phyloP scores from a whole-genome alignment of 2,888 invertebrate genomes.

The Serripes groenlandicus region DNA sequence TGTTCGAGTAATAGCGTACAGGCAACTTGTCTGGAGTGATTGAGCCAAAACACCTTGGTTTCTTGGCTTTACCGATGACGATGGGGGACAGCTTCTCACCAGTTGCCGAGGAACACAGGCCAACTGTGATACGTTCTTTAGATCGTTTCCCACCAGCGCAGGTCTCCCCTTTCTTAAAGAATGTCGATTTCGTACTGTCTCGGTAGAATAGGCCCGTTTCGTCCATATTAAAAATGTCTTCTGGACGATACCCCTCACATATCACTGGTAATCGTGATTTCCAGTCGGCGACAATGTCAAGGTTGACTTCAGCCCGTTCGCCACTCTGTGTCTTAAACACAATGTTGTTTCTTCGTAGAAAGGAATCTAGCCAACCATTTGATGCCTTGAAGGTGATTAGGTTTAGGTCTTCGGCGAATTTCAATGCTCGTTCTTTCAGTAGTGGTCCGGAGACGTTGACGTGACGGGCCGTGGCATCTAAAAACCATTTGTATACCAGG shows the following conservation, averaged over 20 bases:
- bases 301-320: slow-evolving; percentile 39
- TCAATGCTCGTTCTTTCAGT: slow-evolving; percentile 27
- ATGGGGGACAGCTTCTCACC: slow-evolving; percentile 51
- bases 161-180: slow-evolving; percentile 42
- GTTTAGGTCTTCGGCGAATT: slow-evolving; percentile 20
- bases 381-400: slow-evolving; percentile 15
- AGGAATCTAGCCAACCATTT: slow-evolving; percentile 29
- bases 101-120: slow-evolving; percentile 50
- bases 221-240: slow-evolving; percentile 64
- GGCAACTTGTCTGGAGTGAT: slow-evolving; percentile 17
- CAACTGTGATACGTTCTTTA: slow-evolving; percentile 52
- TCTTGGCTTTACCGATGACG: slow-evolving; percentile 52
- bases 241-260: slow-evolving; percentile 31
- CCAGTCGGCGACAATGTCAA: slow-evolving; percentile 34
- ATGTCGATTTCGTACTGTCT: slow-evolving; percentile 37
- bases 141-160: slow-evolving; percentile 63
- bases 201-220: slow-evolving; percentile 63
- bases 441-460: slow-evolving; percentile 26
- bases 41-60: slow-evolving; percentile 52
- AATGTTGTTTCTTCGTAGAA: slow-evolving; percentile 34
- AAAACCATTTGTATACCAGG: slow-evolving; percentile 29
- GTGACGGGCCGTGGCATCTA: slow-evolving; percentile 22
- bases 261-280: slow-evolving; percentile 16
- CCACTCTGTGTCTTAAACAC: slow-evolving; percentile 31
- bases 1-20: slow-evolving; percentile 39